phyloP scores from a whole-genome alignment of 2,797 vertebrate species.

The Avahi laniger region DNA sequence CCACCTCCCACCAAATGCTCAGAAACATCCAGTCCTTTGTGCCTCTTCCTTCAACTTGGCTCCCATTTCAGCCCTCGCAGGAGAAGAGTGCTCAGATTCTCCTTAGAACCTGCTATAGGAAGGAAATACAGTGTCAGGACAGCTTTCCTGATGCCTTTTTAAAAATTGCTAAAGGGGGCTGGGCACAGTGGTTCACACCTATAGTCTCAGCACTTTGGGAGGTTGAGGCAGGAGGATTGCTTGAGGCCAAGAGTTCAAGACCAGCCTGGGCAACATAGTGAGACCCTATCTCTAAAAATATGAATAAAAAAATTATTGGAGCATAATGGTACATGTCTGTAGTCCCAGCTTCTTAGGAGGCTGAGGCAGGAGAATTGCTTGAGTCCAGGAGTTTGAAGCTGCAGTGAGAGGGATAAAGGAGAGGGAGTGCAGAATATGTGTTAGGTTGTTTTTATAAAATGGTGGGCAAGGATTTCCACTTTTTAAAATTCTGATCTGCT shows the following conservation, averaged over 20 bases:
- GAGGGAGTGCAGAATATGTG: neutral
- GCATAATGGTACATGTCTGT: too few relatives aligned
- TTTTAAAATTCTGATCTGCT: neutral
- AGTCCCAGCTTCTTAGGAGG: too few relatives aligned
- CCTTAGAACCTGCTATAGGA: neutral
- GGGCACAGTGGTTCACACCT: rapidly evolving
- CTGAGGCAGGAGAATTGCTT: too few relatives aligned
- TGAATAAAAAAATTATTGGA: too few relatives aligned
- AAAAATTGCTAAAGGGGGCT: neutral
- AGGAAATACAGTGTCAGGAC: neutral
- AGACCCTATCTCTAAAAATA: too few relatives aligned
- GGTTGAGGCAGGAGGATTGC: too few relatives aligned
- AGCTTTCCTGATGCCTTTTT: neutral
- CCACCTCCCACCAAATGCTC: neutral
- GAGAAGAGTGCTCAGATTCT: neutral
- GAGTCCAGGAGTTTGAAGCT: too few relatives aligned
- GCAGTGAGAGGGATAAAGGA: neutral
- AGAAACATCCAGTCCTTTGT: neutral
- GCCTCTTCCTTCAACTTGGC: neutral
- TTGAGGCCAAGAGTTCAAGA: too few relatives aligned
- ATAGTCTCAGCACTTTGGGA: too few relatives aligned
- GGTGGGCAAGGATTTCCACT: neutral
- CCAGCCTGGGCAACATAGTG: too few relatives aligned
- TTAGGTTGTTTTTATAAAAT: neutral
- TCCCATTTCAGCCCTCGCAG: neutral